A percentile compares a stretch with the other conserved stretches of the same genome.
Conservation (phyloP, 1,140 invertebrate genomes). For the Leptinotarsa defecta region DNA sequence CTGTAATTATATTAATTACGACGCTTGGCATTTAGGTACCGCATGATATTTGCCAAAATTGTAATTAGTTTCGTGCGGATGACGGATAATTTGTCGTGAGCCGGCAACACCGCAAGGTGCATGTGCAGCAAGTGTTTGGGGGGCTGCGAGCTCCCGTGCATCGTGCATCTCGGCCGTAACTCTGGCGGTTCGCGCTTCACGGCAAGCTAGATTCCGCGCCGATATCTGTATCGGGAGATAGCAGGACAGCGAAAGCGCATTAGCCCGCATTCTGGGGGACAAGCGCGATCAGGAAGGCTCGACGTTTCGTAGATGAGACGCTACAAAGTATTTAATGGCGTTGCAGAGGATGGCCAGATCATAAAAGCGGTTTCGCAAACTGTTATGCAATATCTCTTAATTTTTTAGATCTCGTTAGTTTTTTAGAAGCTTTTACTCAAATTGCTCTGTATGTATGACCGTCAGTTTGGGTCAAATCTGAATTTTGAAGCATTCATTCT, state of each 20-base stretch:
- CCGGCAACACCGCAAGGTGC: constrained; percentile 13
- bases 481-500: too few relatives aligned
- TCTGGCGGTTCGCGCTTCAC: constrained; percentile 30
- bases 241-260: constrained; percentile 46
- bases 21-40: too few relatives aligned
- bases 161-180: constrained; percentile 13
- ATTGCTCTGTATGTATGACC: too few relatives aligned
- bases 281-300: constrained; percentile 23
- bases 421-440: too few relatives aligned
- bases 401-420: too few relatives aligned
- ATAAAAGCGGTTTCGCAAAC: too few relatives aligned
- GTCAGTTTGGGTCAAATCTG: too few relatives aligned
- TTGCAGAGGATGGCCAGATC: neutral
- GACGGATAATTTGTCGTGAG: too few relatives aligned
- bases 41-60: too few relatives aligned
- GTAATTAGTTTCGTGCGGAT: too few relatives aligned
- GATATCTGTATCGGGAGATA: constrained; percentile 47
- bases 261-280: constrained; percentile 42
- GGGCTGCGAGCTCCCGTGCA: constrained; percentile 15
- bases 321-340: constrained; percentile 2
- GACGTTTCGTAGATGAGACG: neutral
- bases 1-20: too few relatives aligned
- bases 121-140: constrained; percentile 2
- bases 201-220: constrained; percentile 43
- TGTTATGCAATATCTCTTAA: too few relatives aligned